These are phyloP conservation scores for Buceros bicornis DNA, from an alignment of 2,797 vertebrate species.

Conservation along the genomic window DNA sequence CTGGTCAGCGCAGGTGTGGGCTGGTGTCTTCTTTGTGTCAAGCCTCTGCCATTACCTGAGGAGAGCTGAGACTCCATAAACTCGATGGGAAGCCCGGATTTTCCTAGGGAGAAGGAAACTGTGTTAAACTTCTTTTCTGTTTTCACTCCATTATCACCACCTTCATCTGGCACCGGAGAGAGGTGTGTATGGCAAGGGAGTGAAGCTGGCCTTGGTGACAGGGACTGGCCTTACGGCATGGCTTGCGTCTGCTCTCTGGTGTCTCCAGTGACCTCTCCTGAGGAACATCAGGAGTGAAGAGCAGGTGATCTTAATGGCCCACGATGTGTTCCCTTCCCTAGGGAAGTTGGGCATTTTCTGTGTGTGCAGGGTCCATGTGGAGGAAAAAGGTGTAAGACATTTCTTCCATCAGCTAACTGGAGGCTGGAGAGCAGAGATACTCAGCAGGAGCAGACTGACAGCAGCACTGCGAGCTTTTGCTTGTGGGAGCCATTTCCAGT, in stretches of 20 bases:
- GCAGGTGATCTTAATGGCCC: background rate
- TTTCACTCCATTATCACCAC: background rate
- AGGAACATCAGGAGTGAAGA: background rate
- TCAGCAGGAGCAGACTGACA: background rate
- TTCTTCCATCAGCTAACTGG: background rate
- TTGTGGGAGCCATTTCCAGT: accelerated
- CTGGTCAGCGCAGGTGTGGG: accelerated
- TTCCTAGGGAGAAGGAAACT: background rate
- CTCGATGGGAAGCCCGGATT: background rate
- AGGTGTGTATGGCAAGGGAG: background rate
- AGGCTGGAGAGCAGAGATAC: background rate
- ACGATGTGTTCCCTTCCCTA: background rate
- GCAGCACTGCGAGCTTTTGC: background rate
- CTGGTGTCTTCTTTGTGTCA: accelerated
- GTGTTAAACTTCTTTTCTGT: background rate
- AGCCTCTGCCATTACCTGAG: no score
- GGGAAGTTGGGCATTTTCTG: background rate
- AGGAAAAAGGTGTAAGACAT: background rate
- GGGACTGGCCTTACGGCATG: background rate
- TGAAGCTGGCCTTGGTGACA: background rate
- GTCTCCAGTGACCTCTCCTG: background rate
- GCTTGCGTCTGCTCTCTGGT: background rate
- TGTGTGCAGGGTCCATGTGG: background rate
- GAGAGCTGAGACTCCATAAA: background rate
- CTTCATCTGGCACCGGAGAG: background rate